phyloP scores from a whole-genome alignment of 2,797 vertebrate species.

The Acanthurus tractus region DNA sequence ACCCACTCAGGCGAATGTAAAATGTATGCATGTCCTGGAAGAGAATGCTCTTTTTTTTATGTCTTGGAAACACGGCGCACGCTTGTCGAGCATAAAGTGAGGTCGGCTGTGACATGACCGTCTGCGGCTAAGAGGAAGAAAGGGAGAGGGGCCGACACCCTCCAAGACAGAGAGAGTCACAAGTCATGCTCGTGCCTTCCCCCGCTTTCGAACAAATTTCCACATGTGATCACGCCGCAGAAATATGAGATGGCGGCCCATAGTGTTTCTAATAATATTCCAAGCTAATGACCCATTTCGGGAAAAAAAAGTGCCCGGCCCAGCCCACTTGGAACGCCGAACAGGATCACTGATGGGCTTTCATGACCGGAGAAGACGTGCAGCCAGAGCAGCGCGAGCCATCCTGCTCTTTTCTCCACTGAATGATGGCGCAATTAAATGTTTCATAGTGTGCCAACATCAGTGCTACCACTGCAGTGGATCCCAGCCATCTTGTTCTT shows the following conservation, averaged over 20 bases:
- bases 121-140: not conserved
- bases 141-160: constrained; percentile 24
- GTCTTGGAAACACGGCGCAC: constrained; percentile 30
- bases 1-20: constrained; percentile 44
- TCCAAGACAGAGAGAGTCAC: constrained; percentile 69
- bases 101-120: constrained; percentile 10
- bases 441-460: constrained; percentile 74
- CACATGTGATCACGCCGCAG: constrained; percentile 68
- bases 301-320: constrained; percentile 39
- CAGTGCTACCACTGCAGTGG: constrained; percentile 57
- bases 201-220: constrained; percentile 45
- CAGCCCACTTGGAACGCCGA: constrained; percentile 65
- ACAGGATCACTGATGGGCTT: constrained; percentile 70
- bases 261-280: constrained; percentile 82
- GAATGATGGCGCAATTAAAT: constrained; percentile 79
- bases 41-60: constrained; percentile 18
- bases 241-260: constrained; percentile 74
- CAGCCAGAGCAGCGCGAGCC: constrained; percentile 53
- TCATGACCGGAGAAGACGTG: constrained; percentile 58
- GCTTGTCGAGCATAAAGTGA: constrained; percentile 25
- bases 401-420: constrained; percentile 52
- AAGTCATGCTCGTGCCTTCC: constrained; percentile 67
- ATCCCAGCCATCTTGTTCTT: constrained; percentile 58
- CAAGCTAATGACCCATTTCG: constrained; percentile 80
- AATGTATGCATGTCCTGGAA: constrained; percentile 26